A percentile compares a stretch with the other conserved stretches of the same genome.
phyloP scores from a whole-genome alignment of 2,888 invertebrate genomes.

The Chironomus tentans region DNA sequence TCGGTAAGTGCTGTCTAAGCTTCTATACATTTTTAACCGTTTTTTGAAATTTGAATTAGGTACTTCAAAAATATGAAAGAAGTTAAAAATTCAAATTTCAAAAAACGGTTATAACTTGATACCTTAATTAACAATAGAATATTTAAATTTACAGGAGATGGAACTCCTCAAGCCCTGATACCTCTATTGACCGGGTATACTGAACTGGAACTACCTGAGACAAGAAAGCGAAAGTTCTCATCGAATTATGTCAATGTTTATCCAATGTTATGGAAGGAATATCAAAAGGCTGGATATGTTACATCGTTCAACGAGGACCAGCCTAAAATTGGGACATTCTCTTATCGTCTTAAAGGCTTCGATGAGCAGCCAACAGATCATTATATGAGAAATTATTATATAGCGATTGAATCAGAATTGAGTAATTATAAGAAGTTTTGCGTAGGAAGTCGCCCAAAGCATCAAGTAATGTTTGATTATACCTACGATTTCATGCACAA shows the following conservation, averaged over 20 bases:
- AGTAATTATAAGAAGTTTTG: slow-evolving; percentile 52
- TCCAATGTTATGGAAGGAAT: slow-evolving; percentile 80
- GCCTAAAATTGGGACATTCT: slow-evolving; percentile 76
- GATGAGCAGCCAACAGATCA: slow-evolving; percentile 76
- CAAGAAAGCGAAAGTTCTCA: slow-evolving; percentile 56
- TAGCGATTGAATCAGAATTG: slow-evolving; percentile 53
- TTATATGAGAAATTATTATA: slow-evolving; percentile 73
- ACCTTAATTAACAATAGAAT: too few species aligned
- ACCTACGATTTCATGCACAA: slow-evolving; percentile 53
- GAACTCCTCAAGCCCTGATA: slow-evolving; percentile 77
- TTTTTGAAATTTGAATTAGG: too few species aligned
- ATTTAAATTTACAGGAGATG: slow-evolving; percentile 47
- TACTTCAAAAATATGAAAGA: too few species aligned
- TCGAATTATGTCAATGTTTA: slow-evolving; percentile 63
- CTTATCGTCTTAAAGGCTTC: slow-evolving; percentile 83
- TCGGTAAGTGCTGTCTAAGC: slow-evolving; percentile 45
- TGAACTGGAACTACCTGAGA: slow-evolving; percentile 82
- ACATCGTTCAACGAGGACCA: slow-evolving; percentile 84
- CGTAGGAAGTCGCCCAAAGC: slow-evolving; percentile 62
- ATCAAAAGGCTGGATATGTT: slow-evolving; percentile 57
- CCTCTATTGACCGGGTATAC: slow-evolving; percentile 78
- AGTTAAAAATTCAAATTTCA: too few species aligned
- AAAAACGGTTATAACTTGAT: too few species aligned
- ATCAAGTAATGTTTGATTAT: slow-evolving; percentile 55
- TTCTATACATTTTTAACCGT: too few species aligned